Percentiles rank a stretch among this genome's conserved stretches.
Conservation (phyloP, 2,888 invertebrate genomes). For the Megalurothrips usitatus region DNA sequence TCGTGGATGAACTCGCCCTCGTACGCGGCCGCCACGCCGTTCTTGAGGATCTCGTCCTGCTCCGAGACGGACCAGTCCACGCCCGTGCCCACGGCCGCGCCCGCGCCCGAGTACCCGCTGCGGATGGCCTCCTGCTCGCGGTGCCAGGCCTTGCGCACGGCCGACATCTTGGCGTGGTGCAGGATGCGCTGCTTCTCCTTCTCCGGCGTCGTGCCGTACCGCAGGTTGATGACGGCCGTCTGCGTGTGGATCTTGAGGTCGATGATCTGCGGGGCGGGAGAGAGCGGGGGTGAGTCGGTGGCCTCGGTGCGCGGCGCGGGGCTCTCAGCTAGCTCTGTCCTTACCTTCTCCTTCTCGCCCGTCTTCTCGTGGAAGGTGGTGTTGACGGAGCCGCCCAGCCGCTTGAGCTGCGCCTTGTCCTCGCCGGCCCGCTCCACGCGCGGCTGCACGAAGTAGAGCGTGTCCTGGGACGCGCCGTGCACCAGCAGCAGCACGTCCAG, state of each 20-base stretch:
- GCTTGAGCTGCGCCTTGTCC: constrained; percentile 81
- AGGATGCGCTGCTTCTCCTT: constrained; percentile 83
- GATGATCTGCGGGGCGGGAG: constrained; percentile 45
- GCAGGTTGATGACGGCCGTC: constrained; percentile 84
- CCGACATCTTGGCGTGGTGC: constrained; percentile 83
- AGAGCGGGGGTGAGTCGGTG: constrained; percentile 62
- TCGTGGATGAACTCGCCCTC: constrained; percentile 90
- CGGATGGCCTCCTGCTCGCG: constrained; percentile 81
- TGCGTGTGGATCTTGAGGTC: constrained; percentile 88
- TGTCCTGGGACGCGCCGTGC: constrained; percentile 83
- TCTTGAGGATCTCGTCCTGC: constrained; percentile 80
- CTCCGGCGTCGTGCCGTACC: constrained; percentile 90
- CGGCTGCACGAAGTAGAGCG: constrained; percentile 90
- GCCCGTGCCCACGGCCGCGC: constrained; percentile 44
- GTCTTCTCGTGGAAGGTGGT: constrained; percentile 86
- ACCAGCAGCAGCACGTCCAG: constrained; percentile 83
- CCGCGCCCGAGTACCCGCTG: constrained; percentile 66
- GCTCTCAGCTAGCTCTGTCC: not conserved
- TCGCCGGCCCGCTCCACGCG: constrained; percentile 85
- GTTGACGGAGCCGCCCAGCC: constrained; percentile 85
- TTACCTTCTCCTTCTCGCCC: constrained; percentile 44
- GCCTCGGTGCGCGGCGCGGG: not conserved
- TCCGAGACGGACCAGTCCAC: constrained; percentile 82
- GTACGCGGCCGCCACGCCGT: constrained; percentile 77
- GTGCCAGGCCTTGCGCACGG: constrained; percentile 89